phyloP scores from a whole-genome alignment of 2,888 invertebrate species.

The Caenorhabditis drosophilae region DNA sequence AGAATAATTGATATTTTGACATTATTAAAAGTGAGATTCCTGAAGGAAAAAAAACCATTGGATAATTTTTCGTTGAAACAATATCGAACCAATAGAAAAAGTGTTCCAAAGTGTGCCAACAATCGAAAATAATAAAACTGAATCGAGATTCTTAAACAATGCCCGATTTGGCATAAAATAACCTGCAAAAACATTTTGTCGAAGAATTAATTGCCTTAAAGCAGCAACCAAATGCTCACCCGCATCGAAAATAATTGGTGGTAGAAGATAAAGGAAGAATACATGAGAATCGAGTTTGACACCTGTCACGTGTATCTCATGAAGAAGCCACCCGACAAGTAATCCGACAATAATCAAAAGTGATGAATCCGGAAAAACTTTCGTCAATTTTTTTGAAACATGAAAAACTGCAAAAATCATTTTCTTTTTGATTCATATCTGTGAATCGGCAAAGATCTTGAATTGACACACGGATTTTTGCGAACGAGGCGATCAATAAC shows the following conservation, averaged over 20 bases:
- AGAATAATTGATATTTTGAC: slow-evolving; percentile 37
- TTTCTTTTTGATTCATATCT: no score
- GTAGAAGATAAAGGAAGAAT: slow-evolving; percentile 96
- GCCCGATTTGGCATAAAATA: slow-evolving; percentile 98
- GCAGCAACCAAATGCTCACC: slow-evolving; percentile 24
- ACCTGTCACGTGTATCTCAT: slow-evolving; percentile 15
- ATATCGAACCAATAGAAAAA: slow-evolving; percentile 73
- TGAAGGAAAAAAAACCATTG: slow-evolving; percentile 7
- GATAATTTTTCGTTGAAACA: no score
- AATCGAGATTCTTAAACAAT: slow-evolving; percentile 95
- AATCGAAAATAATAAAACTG: slow-evolving; percentile 86
- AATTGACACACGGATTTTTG: slow-evolving; percentile 51
- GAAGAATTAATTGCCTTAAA: no score
- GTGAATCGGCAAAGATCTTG: no score
- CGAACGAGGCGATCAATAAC: slow-evolving; percentile 45
- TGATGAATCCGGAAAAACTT: slow-evolving; percentile 89
- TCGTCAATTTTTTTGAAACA: slow-evolving; percentile 37
- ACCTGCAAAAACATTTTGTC: slow-evolving; percentile 72
- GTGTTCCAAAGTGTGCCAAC: slow-evolving; percentile 96
- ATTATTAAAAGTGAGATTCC: slow-evolving; percentile 48
- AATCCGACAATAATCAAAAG: slow-evolving; percentile 93
- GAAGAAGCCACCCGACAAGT: slow-evolving; percentile 52
- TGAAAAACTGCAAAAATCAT: slow-evolving; percentile 45
- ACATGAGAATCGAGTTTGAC: slow-evolving; percentile 76
- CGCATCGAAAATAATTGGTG: slow-evolving; percentile 96